These are phyloP conservation scores for Helobdella robusta DNA, from an alignment of 2,888 invertebrate species.

Conservation along the genomic window DNA sequence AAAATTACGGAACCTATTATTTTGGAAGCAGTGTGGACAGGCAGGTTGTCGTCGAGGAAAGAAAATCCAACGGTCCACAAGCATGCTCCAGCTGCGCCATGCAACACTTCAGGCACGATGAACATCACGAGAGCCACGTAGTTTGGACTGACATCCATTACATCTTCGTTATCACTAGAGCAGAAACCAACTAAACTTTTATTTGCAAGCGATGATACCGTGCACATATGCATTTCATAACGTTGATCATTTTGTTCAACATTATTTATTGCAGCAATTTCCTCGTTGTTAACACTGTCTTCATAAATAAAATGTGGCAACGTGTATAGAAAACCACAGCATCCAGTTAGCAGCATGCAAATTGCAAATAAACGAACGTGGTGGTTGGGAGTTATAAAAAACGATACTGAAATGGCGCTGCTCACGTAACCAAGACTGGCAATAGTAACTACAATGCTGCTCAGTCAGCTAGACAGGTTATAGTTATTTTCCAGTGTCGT, in stretches of 20 bases:
- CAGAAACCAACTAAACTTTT: too few species aligned
- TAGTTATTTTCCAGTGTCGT: constrained; percentile 26
- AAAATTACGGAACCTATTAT: constrained; percentile 19
- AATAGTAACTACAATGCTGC: constrained; percentile 16
- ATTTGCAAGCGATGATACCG: too few species aligned
- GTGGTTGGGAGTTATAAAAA: constrained; percentile 13
- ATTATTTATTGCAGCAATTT: too few species aligned
- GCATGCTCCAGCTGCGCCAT: constrained; percentile 18
- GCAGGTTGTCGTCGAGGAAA: constrained; percentile 21
- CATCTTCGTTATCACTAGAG: too few species aligned
- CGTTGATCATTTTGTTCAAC: too few species aligned
- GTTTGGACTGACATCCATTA: not conserved
- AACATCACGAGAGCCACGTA: constrained; percentile 14
- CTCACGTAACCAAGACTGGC: constrained; percentile 13
- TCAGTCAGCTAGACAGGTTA: constrained; percentile 21
- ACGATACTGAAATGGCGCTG: constrained; percentile 15
- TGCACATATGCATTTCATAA: too few species aligned
- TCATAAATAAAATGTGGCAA: constrained; percentile 59
- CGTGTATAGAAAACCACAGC: constrained; percentile 51
- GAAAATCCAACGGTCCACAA: constrained; percentile 22
- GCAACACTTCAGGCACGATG: constrained; percentile 8
- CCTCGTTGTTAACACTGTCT: not conserved
- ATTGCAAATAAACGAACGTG: constrained; percentile 16
- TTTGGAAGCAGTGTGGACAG: constrained; percentile 6
- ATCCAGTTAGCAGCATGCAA: constrained; percentile 13